Evolutionary conservation across 2,888 invertebrate genomes (phyloP), one percentile per base, ranked within the genome.

Genomic region (Sesamia inferens): DNA sequence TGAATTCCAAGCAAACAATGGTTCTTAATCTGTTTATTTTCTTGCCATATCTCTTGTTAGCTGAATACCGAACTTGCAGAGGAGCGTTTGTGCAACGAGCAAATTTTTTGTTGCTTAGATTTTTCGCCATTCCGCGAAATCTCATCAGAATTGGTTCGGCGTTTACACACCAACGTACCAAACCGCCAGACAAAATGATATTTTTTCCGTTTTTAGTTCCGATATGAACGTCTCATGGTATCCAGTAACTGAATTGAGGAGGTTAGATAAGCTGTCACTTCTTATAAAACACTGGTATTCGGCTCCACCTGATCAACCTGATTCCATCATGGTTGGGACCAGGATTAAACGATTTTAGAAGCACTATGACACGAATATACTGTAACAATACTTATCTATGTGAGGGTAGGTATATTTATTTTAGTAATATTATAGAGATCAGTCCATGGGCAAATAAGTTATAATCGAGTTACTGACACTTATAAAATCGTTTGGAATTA

Each of bases 41-140:
- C 13, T 22, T 22, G 72, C 74, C 75, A 42, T 55, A 42, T 0
- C 48, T 14, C 8, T 4, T 48, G 8, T 13, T 74, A 42, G 42
- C 3, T 54, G 47, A 0, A 3, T 62, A 68, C 10, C 13, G 61
- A 42, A 74, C 48, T 55, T 75, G 68, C 13, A 74, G 31, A 1
- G 55, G 68, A n/a, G 8, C 22, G 10, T 48, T 75, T 3, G 75
- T 62, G 2, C 39, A 47, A 0, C 68, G 75, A 22, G 13, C 68
- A 5, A 75, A 75, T 7, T 61, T 74, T 24, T 13, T 44, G 1
- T 31, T 10, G 5, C 14, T 55, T 55, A 62, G 62, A 48, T 75
- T 19, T 10, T 42, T 75, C 6, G 48, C 48, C 75, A 74, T 71
- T 51, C 19, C 16, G 11, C 19, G 0, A 62, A 14, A 47, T 7